Evolutionary conservation across 2,797 vertebrate genomes (phyloP).

Genomic region (Thamnophis elegans): DNA sequence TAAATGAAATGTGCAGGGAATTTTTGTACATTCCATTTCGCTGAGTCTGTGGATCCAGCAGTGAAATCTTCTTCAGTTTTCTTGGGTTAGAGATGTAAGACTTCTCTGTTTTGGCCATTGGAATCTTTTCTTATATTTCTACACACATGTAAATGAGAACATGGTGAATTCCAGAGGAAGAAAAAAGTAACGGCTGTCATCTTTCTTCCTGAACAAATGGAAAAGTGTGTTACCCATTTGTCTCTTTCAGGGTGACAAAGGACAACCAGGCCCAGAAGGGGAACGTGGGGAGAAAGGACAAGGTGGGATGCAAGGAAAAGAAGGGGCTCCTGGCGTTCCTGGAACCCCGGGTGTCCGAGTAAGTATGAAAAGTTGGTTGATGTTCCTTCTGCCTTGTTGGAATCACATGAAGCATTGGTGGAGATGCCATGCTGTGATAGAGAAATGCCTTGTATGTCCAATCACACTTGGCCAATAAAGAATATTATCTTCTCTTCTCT

Average conservation of each 20-base stretch:
- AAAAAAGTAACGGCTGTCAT: not conserved
- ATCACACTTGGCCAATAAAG: not conserved
- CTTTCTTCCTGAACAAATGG: not conserved
- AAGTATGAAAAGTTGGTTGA: slow-evolving; percentile 64
- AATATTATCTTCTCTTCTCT: not conserved
- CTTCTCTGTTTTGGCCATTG: no score
- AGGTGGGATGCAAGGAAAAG: slow-evolving; percentile 88
- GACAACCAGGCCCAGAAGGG: slow-evolving; percentile 88
- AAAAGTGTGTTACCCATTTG: slow-evolving; percentile 35
- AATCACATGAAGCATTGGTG: not conserved
- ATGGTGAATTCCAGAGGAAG: not conserved
- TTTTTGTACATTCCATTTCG: not conserved
- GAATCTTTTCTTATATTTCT: not conserved
- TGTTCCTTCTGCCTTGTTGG: rapidly evolving
- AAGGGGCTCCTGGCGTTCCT: slow-evolving; percentile 83
- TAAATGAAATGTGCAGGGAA: not conserved
- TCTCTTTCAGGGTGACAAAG: slow-evolving; percentile 87
- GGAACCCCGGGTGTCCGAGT: slow-evolving; percentile 89
- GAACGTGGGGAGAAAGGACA: slow-evolving; percentile 88
- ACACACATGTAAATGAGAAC: not conserved
- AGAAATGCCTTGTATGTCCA: not conserved
- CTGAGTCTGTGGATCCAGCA: not conserved
- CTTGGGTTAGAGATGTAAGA: not conserved
- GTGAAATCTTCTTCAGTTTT: not conserved
- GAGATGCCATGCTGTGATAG: not conserved